phyloP scores from a whole-genome alignment of 23 tunicate species.

The Trididemnum miniatum region DNA sequence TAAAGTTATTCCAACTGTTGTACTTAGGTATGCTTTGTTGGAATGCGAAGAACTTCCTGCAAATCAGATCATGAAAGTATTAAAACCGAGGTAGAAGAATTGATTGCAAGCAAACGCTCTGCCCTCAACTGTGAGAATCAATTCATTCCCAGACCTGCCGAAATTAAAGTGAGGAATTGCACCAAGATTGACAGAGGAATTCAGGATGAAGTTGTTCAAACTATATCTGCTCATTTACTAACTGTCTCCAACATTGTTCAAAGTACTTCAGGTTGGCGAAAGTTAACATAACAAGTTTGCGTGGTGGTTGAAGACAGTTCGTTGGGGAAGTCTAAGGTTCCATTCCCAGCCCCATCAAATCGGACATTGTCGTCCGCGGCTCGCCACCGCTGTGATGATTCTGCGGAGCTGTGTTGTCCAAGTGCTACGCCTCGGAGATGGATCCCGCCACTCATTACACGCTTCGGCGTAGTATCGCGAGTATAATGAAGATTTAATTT shows the following conservation, averaged over 20 bases:
- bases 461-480: too few relatives aligned
- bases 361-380: too few relatives aligned
- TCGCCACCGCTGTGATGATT: too few relatives aligned
- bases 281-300: too few relatives aligned
- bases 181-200: conserved; percentile 56
- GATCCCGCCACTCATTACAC: too few relatives aligned
- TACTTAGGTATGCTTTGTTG: conserved; percentile 72
- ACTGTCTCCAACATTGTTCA: background rate
- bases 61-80: conserved; percentile 23
- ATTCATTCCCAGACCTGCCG: conserved; percentile 70
- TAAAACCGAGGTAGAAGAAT: conserved; percentile 26
- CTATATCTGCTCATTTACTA: conserved; percentile 29
- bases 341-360: too few relatives aligned
- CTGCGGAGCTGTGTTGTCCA: too few relatives aligned
- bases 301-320: too few relatives aligned
- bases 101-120: conserved; percentile 23
- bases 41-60: conserved; percentile 38
- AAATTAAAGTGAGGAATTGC: conserved; percentile 71
- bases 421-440: too few relatives aligned
- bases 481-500: too few relatives aligned
- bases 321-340: too few relatives aligned
- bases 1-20: too few relatives aligned
- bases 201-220: conserved; percentile 48
- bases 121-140: background rate
- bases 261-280: background rate